Evolutionary conservation across 2,113 vertebrate species (phyloP).

Genomic region (Peucedramus taeniatus): DNA sequence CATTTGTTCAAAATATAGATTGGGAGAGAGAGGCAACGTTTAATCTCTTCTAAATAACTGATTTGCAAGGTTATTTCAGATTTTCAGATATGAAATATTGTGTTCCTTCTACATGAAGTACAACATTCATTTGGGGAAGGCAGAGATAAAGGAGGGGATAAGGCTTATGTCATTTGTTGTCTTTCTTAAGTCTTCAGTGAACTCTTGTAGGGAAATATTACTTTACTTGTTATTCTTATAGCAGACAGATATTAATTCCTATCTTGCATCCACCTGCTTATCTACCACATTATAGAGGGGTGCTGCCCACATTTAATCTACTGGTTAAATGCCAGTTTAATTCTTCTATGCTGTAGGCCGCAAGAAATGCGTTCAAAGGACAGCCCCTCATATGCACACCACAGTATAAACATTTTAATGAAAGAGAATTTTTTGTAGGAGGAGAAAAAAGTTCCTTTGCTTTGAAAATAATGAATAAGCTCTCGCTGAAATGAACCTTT

Average conservation of each 20-base stretch:
- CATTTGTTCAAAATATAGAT: not conserved
- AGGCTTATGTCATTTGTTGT: not conserved
- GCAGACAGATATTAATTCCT: constrained; percentile 35
- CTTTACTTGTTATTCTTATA: constrained; percentile 18
- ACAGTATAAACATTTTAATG: constrained; percentile 59
- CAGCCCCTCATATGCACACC: constrained; percentile 17
- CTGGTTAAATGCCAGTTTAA: constrained; percentile 52
- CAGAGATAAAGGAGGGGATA: not conserved
- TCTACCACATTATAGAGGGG: constrained; percentile 36
- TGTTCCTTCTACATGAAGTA: not conserved
- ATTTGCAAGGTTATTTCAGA: not conserved
- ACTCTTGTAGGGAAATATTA: not conserved
- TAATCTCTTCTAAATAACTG: not conserved
- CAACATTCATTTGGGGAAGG: not conserved
- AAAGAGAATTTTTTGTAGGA: constrained; percentile 55
- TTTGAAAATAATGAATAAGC: constrained; percentile 62
- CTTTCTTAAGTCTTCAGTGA: constrained; percentile 22
- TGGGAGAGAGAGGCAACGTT: not conserved
- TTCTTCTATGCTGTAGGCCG: constrained; percentile 56
- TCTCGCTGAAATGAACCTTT: constrained; percentile 41
- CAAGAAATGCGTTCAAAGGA: constrained; percentile 53
- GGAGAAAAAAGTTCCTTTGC: constrained; percentile 4
- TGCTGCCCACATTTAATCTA: constrained; percentile 53
- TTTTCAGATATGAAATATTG: not conserved
- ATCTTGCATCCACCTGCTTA: constrained; percentile 60